Conservation (phyloP, 2,888 invertebrate species). For the Euplagia quadripunctaria region DNA sequence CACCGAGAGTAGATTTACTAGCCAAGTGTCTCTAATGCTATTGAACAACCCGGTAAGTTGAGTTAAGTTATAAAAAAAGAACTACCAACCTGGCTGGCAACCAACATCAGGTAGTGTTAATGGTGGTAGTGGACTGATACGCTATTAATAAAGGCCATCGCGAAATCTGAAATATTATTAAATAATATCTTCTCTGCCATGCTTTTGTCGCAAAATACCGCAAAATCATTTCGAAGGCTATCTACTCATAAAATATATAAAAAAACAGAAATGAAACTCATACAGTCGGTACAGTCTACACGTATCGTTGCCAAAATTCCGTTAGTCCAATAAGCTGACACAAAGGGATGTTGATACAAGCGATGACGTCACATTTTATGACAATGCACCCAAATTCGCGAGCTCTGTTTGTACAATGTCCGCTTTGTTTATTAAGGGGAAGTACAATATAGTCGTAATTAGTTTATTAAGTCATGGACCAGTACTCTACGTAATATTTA, state of each 20-base stretch:
- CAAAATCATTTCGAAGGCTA: neutral
- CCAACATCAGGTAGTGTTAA: too few species aligned
- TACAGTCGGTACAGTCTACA: neutral
- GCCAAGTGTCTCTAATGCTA: too few species aligned
- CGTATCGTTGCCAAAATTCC: slow-evolving; percentile 22
- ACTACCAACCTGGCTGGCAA: too few species aligned
- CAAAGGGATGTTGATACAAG: slow-evolving; percentile 59
- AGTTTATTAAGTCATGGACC: neutral
- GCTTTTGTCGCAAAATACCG: too few species aligned
- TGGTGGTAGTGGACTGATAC: too few species aligned
- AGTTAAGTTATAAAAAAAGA: too few species aligned
- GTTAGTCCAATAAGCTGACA: slow-evolving; percentile 37
- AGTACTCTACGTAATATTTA: neutral
- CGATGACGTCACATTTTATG: slow-evolving; percentile 51
- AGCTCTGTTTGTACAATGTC: slow-evolving; percentile 55
- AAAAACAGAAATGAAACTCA: slow-evolving; percentile 12
- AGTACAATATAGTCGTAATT: neutral
- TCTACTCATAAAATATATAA: slow-evolving; percentile 6
- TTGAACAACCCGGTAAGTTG: too few species aligned
- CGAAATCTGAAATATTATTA: too few species aligned
- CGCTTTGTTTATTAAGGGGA: slow-evolving; percentile 48
- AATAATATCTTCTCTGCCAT: too few species aligned
- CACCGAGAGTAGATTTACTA: too few species aligned
- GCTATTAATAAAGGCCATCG: too few species aligned
- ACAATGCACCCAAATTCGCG: slow-evolving; percentile 49